Percentiles rank a stretch among this genome's conserved stretches.
phyloP scores from a whole-genome alignment of 1,140 invertebrate species.

The Rhopalosiphum maidis region DNA sequence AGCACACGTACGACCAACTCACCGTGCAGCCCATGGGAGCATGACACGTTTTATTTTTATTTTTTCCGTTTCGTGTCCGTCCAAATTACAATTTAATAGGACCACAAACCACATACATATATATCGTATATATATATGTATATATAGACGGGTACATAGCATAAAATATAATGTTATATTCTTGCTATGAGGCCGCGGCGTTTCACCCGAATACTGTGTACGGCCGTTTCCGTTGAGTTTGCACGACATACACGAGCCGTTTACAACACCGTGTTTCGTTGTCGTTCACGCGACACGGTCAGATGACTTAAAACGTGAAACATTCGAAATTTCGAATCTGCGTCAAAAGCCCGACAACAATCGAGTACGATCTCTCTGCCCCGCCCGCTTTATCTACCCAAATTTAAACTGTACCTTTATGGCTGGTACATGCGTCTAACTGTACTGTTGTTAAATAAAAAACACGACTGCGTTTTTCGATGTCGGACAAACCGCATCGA shows the following conservation, averaged over 20 bases:
- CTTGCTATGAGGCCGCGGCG: neutral
- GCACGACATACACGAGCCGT: constrained; percentile 16
- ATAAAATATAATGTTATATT: neutral
- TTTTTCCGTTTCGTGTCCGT: constrained; percentile 31
- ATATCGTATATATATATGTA: neutral
- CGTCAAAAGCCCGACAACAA: neutral
- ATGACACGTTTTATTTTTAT: constrained; percentile 48
- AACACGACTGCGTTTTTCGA: neutral
- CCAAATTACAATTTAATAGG: constrained; percentile 55
- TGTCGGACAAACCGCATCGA: neutral
- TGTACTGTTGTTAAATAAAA: neutral
- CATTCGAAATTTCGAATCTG: neutral
- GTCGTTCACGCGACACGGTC: neutral
- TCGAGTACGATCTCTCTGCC: neutral
- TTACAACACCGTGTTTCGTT: neutral
- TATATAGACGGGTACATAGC: neutral
- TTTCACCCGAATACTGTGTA: constrained; percentile 20
- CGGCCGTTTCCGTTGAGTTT: constrained; percentile 24
- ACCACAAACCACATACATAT: neutral
- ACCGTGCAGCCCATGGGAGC: constrained; percentile 49
- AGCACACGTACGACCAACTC: neutral
- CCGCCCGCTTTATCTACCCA: neutral
- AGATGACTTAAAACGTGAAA: neutral
- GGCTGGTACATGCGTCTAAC: neutral
- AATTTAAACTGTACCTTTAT: constrained; percentile 1